Evolutionary conservation across 2,113 vertebrate genomes (phyloP).

Genomic region (Plestiodon gilberti): DNA sequence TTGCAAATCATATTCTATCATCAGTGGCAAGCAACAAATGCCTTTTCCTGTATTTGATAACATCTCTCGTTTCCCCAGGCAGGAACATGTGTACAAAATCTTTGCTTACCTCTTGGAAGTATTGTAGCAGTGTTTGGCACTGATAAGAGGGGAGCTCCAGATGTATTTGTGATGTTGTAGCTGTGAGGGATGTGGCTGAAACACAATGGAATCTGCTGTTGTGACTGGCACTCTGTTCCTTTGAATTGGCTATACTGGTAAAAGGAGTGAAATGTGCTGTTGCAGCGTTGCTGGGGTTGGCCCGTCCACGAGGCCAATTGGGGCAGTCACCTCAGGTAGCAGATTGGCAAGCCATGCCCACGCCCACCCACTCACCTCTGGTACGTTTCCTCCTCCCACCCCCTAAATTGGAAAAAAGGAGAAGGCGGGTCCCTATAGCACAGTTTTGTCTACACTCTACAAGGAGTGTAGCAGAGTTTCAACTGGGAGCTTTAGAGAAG

Average conservation of each 20-base stretch:
- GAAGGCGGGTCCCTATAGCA: too few relatives aligned
- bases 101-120: conserved; percentile 53
- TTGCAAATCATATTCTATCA: conserved; percentile 33
- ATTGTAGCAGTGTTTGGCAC: conserved; percentile 51
- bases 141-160: conserved; percentile 59
- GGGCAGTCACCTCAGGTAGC: too few relatives aligned
- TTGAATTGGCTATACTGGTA: not conserved
- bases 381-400: not conserved
- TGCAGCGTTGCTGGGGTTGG: too few relatives aligned
- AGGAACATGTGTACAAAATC: conserved; percentile 58
- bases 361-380: not conserved
- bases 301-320: too few relatives aligned
- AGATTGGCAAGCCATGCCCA: too few relatives aligned
- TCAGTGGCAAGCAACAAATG: conserved; percentile 61
- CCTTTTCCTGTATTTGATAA: conserved; percentile 49
- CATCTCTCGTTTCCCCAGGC: conserved; percentile 55
- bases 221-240: too few relatives aligned
- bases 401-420: not conserved
- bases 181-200: conserved; percentile 53
- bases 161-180: conserved; percentile 52
- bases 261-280: too few relatives aligned
- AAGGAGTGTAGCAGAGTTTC: too few relatives aligned
- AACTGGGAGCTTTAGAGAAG: not conserved
- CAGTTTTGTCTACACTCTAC: too few relatives aligned
- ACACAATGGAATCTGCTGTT: conserved; percentile 50